A percentile compares a stretch with the other conserved stretches of the same genome.
These are phyloP conservation scores for Trichopoda pennipes DNA, from an alignment of 2,888 invertebrate species.

Conservation along the genomic window DNA sequence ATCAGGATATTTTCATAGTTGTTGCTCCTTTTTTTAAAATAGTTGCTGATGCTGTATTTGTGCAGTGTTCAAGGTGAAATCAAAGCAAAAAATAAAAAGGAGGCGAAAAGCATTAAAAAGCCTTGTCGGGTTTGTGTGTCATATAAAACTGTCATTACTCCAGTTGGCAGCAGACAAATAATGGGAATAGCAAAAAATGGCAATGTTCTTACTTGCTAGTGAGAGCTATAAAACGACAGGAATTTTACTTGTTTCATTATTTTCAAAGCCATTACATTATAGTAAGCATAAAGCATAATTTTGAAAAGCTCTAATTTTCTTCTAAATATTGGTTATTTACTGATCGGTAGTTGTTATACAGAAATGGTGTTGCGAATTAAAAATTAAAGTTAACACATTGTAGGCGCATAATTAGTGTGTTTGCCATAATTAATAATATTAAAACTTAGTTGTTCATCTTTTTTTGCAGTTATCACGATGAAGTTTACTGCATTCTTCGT, in stretches of 20 bases:
- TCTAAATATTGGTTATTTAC: too few species aligned
- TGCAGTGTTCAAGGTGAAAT: neutral
- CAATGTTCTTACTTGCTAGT: slow-evolving; percentile 15
- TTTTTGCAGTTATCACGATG: too few species aligned
- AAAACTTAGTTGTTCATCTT: too few species aligned
- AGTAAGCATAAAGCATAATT: too few species aligned
- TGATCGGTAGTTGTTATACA: too few species aligned
- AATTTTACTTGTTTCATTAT: slow-evolving; percentile 32
- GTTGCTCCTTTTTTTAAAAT: slow-evolving; percentile 1
- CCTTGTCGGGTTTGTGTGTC: slow-evolving; percentile 42
- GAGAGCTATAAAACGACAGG: slow-evolving; percentile 14
- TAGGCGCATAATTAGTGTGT: too few species aligned
- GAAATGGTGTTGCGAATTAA: too few species aligned
- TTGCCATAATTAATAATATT: too few species aligned
- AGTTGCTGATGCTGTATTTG: slow-evolving; percentile 6
- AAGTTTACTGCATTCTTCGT: too few species aligned
- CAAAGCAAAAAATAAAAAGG: neutral
- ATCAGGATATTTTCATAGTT: neutral
- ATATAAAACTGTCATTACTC: slow-evolving; percentile 27
- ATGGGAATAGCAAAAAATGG: neutral
- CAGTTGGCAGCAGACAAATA: neutral
- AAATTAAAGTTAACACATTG: too few species aligned
- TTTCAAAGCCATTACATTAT: slow-evolving; percentile 31
- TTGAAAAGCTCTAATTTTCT: too few species aligned
- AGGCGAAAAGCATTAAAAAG: slow-evolving; percentile 13